Percentiles rank a stretch among this genome's conserved stretches.
Evolutionary conservation across 2,888 invertebrate species (phyloP).

Genomic region (Cecidostiba fungosa): DNA sequence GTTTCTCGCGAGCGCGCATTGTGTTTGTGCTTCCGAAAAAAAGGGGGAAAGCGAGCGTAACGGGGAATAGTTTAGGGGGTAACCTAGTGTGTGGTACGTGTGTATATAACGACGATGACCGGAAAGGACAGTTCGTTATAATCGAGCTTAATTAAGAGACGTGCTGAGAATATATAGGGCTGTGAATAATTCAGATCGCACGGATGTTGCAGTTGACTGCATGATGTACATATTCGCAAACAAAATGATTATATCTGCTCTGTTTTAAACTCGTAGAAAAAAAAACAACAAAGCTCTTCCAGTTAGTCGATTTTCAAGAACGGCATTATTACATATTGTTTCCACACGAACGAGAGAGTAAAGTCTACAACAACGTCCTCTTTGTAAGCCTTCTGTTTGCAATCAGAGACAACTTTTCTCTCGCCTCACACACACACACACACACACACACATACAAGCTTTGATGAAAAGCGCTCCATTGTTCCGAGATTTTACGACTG

Average conservation of each 20-base stretch:
- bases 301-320: not conserved
- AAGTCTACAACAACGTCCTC: not conserved
- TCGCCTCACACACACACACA: not conserved
- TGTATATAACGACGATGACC: not conserved
- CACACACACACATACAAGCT: not conserved
- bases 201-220: not conserved
- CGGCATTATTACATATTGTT: no score
- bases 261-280: no score
- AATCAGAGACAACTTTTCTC: not conserved
- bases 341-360: no score
- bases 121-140: constrained; percentile 39
- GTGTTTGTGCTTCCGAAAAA: not conserved
- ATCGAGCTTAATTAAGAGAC: not conserved
- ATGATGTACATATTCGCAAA: not conserved
- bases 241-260: not conserved
- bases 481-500: not conserved
- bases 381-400: not conserved
- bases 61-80: not conserved
- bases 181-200: not conserved
- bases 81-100: no score
- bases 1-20: not conserved
- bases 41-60: constrained; percentile 19
- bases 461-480: not conserved
- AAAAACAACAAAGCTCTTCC: no score
- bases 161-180: not conserved